phyloP scores from a whole-genome alignment of 1,140 invertebrate species.

The Hermetia illucens region DNA sequence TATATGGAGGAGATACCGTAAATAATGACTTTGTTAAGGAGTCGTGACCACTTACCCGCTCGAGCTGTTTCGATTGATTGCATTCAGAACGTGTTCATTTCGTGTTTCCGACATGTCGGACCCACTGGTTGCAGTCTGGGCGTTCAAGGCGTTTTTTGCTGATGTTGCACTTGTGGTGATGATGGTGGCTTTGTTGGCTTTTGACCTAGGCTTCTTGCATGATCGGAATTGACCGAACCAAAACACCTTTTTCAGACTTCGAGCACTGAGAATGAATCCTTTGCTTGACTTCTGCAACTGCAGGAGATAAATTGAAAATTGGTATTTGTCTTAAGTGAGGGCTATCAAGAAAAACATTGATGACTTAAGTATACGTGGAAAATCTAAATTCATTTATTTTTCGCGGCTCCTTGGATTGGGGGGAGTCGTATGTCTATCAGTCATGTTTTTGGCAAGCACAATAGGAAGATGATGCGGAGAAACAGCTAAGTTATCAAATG shows the following conservation, averaged over 20 bases:
- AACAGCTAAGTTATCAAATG: no score
- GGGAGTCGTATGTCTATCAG: no score
- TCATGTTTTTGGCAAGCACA: no score
- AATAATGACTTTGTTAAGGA: background rate
- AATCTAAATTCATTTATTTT: no score
- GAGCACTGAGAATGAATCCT: conserved; percentile 37
- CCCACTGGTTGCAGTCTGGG: conserved; percentile 20
- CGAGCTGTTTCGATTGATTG: conserved; percentile 50
- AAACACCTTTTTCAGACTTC: conserved; percentile 34
- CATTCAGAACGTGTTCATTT: conserved; percentile 24
- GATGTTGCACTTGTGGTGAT: conserved; percentile 6
- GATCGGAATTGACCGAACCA: conserved; percentile 25
- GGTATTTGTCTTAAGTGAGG: no score
- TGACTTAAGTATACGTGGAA: conserved; percentile 1
- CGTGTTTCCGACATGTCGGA: conserved; percentile 27
- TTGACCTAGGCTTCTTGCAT: conserved; percentile 13
- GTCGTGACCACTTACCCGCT: conserved; percentile 39
- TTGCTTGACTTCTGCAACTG: conserved; percentile 34
- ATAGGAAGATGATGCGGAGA: no score
- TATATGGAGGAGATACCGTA: conserved; percentile 1
- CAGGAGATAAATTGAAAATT: conserved; percentile 1
- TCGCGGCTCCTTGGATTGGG: no score
- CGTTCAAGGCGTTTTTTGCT: conserved; percentile 11
- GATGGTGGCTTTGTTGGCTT: conserved; percentile 13
- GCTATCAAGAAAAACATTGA: no score